Evolutionary conservation across 2,797 vertebrate species (phyloP).

Genomic region (Peromyscus aztecus): DNA sequence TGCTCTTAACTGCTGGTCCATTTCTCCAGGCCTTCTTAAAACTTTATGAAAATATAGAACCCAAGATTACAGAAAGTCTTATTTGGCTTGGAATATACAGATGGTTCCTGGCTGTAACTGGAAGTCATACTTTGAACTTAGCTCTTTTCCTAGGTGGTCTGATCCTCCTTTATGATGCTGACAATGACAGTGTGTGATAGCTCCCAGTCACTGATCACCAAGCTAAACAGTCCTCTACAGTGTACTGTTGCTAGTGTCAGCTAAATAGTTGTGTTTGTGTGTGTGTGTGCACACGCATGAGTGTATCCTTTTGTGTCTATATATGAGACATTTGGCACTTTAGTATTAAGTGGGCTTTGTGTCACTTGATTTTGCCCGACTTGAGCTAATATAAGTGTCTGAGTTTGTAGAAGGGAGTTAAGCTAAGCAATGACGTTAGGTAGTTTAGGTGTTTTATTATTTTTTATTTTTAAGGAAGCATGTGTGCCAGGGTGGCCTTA

Average conservation of each 20-base stretch:
- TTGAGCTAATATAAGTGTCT: neutral
- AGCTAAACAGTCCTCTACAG: neutral
- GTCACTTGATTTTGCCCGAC: neutral
- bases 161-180: neutral
- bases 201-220: neutral
- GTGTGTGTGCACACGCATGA: neutral
- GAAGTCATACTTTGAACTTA: neutral
- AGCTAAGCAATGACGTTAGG: neutral
- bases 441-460: neutral
- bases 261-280: neutral
- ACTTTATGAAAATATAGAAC: constrained; percentile 35
- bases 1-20: neutral
- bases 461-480: neutral
- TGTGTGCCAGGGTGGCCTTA: neutral
- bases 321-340: neutral
- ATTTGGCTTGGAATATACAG: constrained; percentile 19
- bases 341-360: neutral
- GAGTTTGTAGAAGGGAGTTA: neutral
- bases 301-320: neutral
- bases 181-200: neutral
- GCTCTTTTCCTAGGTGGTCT: neutral
- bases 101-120: neutral
- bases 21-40: neutral
- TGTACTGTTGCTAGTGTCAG: neutral
- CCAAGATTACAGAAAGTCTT: constrained; percentile 20